Percentiles rank a stretch among this genome's conserved stretches.
These are phyloP conservation scores for Capromys pilorides DNA, from an alignment of 2,797 vertebrate species.

Conservation along the genomic window DNA sequence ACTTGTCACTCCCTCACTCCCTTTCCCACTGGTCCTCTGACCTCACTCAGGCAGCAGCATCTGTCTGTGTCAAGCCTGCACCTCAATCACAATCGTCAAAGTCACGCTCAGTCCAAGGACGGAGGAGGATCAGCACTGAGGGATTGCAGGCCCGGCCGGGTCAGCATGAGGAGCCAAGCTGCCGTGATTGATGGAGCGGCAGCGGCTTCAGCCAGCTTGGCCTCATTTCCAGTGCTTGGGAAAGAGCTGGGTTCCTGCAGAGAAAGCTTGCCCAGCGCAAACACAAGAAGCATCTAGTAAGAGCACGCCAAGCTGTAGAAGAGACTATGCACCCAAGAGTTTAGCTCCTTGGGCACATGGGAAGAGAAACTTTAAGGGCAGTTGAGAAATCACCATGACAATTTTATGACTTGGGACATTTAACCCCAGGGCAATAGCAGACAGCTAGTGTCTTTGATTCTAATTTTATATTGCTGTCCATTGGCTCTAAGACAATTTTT, in stretches of 20 bases:
- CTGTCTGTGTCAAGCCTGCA: background rate
- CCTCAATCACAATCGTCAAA: background rate
- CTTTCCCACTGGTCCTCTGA: background rate
- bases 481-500: background rate
- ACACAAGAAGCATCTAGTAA: slow-evolving; percentile 8
- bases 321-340: background rate
- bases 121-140: background rate
- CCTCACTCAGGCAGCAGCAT: background rate
- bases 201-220: background rate
- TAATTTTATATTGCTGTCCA: background rate
- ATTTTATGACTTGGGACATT: slow-evolving; percentile 37
- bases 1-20: background rate
- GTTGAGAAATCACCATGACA: background rate
- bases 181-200: background rate
- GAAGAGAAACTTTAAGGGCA: slow-evolving; percentile 4
- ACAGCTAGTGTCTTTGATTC: slow-evolving; percentile 40
- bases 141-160: background rate
- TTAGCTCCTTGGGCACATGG: background rate
- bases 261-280: slow-evolving; percentile 33
- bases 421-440: slow-evolving; percentile 11
- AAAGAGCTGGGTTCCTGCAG: slow-evolving; percentile 15
- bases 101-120: background rate
- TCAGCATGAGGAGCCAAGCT: background rate
- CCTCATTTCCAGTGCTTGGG: background rate
- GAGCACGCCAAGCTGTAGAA: background rate